These are phyloP conservation scores for Telmatochromis bifrenatus DNA, from an alignment of 2,113 vertebrate species.

Conservation along the genomic window DNA sequence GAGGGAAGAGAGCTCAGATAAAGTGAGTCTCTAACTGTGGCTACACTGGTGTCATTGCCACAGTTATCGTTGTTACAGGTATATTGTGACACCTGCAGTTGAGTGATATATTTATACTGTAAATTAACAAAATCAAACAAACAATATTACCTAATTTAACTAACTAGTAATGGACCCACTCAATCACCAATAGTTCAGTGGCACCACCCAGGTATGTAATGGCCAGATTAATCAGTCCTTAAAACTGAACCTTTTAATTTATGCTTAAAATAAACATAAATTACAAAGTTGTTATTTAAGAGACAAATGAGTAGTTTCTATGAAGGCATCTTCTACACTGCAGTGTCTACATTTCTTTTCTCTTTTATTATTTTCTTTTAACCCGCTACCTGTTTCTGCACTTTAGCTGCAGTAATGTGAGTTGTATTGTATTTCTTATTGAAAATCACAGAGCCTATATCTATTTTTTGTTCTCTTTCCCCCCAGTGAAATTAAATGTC, in stretches of 20 bases:
- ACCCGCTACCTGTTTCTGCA: background rate
- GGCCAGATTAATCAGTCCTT: background rate
- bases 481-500: background rate
- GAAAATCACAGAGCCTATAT: background rate
- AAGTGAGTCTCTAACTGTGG: background rate
- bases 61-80: background rate
- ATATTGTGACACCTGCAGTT: background rate
- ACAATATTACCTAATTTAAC: background rate
- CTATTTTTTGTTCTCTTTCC: background rate
- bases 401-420: background rate
- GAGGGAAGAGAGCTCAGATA: background rate
- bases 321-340: background rate
- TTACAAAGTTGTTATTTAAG: background rate
- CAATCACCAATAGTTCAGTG: background rate
- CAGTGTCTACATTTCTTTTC: background rate
- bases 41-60: background rate
- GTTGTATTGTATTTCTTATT: background rate
- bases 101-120: background rate
- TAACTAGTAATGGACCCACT: background rate
- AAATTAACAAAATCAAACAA: background rate
- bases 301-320: background rate
- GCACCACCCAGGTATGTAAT: background rate
- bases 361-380: background rate
- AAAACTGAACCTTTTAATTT: background rate
- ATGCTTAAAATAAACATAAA: background rate